Evolutionary conservation across 2,113 vertebrate species (phyloP), one percentile per base, ranked within the genome.

Genomic region (Anas platyrhynchos): DNA sequence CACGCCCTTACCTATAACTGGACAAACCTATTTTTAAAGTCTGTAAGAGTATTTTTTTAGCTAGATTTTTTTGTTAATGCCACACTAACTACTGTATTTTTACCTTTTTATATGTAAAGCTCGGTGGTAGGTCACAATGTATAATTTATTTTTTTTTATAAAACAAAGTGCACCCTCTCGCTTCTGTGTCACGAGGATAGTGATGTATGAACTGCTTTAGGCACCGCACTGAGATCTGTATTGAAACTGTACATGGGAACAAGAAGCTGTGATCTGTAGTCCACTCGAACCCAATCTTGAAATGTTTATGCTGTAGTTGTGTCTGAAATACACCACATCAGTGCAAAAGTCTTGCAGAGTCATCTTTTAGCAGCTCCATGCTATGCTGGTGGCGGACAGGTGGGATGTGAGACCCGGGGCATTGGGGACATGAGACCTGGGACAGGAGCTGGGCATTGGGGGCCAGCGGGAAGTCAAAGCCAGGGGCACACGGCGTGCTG

Each of bases 141-240:
- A 16, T 98, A 98, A 98, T 98, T 98, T 98, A 98, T 98, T 92
- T 91, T 97, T 94, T 94, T 93, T 91, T 97, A 96, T 95, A 91
- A 91, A 93, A 95, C 78, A 12, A 91, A 94, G 92, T 83, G 91
- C 89, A 96, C 94, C 86, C 29, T 95, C 88, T 94, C 85, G 83
- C 77, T 85, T 86, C 36, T 93, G 78, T 96, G 85, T 94, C 89
- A 86, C 72, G 17, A 36, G 63, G 31, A 5, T 77, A 86, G 91
- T 58, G 92, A 88, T 87, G 16, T 95, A 62, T 87, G 89, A 93
- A 95, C 89, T 90, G 75, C 90, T 62, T 43, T 93, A 95, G 91
- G 88, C 94, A 80, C 96, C 78, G 92, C 92, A 95, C 97, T 95
- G 94, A 96, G 62, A 72, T 92, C 89, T 94, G 91, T 95, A 84